Percentiles rank a stretch among this genome's conserved stretches.
Conservation (phyloP, 2,888 invertebrate species). For the Anoplius nigerrimus region DNA sequence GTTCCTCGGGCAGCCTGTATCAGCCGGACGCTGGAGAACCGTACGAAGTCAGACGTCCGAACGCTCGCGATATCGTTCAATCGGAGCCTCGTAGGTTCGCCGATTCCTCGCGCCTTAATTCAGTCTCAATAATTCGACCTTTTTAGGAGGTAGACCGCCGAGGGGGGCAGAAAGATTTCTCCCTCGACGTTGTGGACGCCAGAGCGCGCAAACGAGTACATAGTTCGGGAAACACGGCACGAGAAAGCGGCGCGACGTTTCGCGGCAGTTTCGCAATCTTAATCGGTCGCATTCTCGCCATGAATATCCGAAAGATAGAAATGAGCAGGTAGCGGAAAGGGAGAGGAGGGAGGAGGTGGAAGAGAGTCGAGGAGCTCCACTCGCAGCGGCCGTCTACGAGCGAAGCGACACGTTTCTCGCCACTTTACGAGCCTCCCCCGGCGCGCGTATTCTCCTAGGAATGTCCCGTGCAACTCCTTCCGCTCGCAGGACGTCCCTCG, state of each 20-base stretch:
- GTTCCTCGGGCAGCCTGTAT: neutral
- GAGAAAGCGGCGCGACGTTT: slow-evolving; percentile 2
- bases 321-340: neutral
- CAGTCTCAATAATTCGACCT: too few species aligned
- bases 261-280: slow-evolving; percentile 47
- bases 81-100: neutral
- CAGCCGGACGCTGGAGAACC: too few species aligned
- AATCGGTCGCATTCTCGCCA: slow-evolving; percentile 12
- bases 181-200: neutral
- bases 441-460: too few species aligned
- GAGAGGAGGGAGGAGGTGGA: neutral
- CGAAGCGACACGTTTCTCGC: slow-evolving; percentile 5
- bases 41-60: too few species aligned
- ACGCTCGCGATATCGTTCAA: neutral
- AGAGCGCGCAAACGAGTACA: neutral
- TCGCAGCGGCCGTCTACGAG: neutral
- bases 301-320: too few species aligned
- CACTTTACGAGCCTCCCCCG: slow-evolving; percentile 7
- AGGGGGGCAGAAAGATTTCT: neutral
- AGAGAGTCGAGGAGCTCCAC: neutral
- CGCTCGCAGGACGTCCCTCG: neutral
- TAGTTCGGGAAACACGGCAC: too few species aligned
- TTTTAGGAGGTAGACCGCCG: neutral
- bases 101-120: too few species aligned
- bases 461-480: neutral